Base-by-base conservation (phyloP, 1,140 invertebrate genomes). In the Dendroctonus valens region DNA sequence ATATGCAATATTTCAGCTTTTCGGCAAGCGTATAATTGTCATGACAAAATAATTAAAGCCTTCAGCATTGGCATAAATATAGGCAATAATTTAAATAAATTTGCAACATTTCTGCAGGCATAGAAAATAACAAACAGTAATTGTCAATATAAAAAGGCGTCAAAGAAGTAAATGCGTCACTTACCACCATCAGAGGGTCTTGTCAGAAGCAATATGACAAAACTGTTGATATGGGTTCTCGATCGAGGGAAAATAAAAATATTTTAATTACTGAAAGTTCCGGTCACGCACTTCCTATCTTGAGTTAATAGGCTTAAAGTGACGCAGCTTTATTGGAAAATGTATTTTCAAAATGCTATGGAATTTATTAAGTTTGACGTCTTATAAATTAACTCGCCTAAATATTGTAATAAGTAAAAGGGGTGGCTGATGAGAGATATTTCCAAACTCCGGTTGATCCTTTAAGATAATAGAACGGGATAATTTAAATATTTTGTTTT, bases 311-410 rank as follows among this genome's bases (percentile, higher is more conserved):
- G 55, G 55, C 55, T 59, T 59, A 59, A 59, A 59, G 26, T 46
- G 55, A 59, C 55, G 41, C 7, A 42, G 42, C 42, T 59, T 42
- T 59, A 59, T 59, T 44, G 55, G 55, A 59, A 59, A 59, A 59
- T 59, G 42, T 59, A 26, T 42, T 59, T 46, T 59, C 11, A 59
- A 59, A 46, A 59, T 37, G 41, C 26, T n/a, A 59, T 44, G 26
- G 42, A 59, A 59, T 59, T 59, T 59, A 59, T 59, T 59, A 59
- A 59, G 55, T 59, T 59, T 59, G 55, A 59, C 40, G 55, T 46
- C 55, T 59, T 59, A 26, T 46, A 59, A 59, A 44, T 59, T 59
- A 59, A 59, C 55, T 46, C 55, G 42, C 26, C 41, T 7, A 59
- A 59, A 59, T 59, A 59, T 59, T 46, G 40, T 59, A 59, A 59